These are phyloP conservation scores for Microtus montanus DNA, from an alignment of 2,113 vertebrate species.

Conservation along the genomic window DNA sequence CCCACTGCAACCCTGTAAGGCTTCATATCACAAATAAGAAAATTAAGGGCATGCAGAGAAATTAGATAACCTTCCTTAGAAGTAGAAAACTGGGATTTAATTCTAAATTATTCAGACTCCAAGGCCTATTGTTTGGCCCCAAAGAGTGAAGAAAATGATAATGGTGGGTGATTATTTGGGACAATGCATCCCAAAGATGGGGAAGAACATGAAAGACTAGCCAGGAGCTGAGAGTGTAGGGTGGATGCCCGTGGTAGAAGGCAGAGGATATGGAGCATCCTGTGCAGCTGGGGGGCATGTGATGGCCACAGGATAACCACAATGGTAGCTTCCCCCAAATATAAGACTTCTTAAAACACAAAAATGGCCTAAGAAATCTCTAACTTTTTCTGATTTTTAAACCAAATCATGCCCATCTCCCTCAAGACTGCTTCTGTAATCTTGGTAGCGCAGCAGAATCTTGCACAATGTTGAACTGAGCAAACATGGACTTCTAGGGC, in stretches of 20 bases:
- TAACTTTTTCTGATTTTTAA: conserved; percentile 35
- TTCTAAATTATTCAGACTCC: neutral
- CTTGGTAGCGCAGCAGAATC: conserved; percentile 6
- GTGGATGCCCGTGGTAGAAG: neutral
- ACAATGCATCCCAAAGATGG: neutral
- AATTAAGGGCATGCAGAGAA: neutral
- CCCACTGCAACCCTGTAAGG: neutral
- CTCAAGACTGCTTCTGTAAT: neutral
- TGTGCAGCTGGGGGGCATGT: neutral
- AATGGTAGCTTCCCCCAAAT: neutral
- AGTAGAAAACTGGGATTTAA: conserved; percentile 37
- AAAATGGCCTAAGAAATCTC: conserved; percentile 18
- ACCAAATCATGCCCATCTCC: conserved; percentile 15
- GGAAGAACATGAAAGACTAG: neutral
- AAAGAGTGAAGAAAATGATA: neutral
- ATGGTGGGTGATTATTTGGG: neutral
- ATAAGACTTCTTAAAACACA: neutral
- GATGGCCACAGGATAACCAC: neutral
- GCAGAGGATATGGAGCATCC: neutral
- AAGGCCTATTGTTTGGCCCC: neutral
- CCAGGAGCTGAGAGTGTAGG: neutral
- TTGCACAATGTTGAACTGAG: neutral
- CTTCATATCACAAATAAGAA: conserved; percentile 22
- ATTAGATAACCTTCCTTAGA: neutral
- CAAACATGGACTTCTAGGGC: neutral